phyloP scores from a whole-genome alignment of 2,113 vertebrate species.

The Rhodinocichla rosea region DNA sequence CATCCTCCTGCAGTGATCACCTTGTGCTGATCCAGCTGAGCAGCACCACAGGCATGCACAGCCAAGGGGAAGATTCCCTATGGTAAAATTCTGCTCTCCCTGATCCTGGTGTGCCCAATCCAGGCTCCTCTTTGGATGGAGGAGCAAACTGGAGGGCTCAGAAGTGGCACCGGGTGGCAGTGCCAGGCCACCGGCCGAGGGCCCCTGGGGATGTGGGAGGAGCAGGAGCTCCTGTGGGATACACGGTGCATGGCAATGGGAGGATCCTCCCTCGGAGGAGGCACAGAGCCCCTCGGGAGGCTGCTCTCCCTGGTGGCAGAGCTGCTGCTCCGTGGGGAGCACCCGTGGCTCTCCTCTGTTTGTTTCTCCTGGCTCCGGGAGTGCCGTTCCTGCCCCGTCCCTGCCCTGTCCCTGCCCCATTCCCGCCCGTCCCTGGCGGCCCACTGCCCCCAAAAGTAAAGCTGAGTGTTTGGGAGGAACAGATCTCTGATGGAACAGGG shows the following conservation, averaged over 20 bases:
- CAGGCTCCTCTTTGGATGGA: background rate
- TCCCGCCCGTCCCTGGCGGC: background rate
- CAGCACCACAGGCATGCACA: background rate
- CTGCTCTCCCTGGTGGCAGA: background rate
- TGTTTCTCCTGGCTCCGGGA: background rate
- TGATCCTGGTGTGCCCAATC: background rate
- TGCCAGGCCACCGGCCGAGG: rapidly evolving
- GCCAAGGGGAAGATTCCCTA: rapidly evolving
- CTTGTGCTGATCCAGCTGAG: rapidly evolving
- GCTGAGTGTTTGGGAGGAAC: background rate
- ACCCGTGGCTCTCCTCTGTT: background rate
- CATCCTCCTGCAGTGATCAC: rapidly evolving
- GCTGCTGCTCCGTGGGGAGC: background rate
- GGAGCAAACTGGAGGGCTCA: rapidly evolving
- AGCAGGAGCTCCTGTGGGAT: rapidly evolving
- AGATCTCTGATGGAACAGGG: background rate
- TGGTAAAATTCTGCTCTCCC: background rate
- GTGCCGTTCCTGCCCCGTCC: background rate
- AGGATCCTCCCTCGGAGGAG: background rate
- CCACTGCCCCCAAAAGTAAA: background rate
- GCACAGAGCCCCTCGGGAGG: background rate
- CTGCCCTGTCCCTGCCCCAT: too few species aligned
- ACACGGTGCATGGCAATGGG: rapidly evolving
- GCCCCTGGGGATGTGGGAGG: rapidly evolving
- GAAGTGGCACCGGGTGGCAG: background rate